Evolutionary conservation across 30 jellyfish, hydroid and myxozoan species (phyloP).

Genomic region (Hydra vulgaris): DNA sequence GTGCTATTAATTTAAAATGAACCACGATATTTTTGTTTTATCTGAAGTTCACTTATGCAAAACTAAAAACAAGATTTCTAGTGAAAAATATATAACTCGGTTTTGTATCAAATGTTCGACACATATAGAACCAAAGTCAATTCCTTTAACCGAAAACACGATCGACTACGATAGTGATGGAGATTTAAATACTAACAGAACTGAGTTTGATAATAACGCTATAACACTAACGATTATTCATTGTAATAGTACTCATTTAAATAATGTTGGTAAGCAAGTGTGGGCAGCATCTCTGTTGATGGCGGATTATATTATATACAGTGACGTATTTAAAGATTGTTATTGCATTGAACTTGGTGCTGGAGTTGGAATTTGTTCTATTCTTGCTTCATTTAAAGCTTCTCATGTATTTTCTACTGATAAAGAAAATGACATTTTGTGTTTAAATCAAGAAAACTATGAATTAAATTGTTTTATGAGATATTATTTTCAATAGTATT

Average conservation of each 20-base stretch:
- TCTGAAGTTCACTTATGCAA: constrained; percentile 17
- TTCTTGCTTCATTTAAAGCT: constrained; percentile 41
- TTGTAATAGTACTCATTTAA: constrained; percentile 40
- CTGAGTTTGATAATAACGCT: background rate
- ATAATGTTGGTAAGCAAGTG: constrained; percentile 66
- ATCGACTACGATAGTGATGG: constrained; percentile 25
- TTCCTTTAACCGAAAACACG: background rate
- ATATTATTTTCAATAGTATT: background rate
- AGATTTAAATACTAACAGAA: constrained; percentile 11
- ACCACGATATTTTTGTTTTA: constrained; percentile 1
- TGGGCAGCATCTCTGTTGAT: constrained; percentile 15
- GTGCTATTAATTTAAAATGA: background rate
- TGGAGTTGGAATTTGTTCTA: constrained; percentile 76
- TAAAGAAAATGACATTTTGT: constrained; percentile 6
- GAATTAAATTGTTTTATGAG: background rate
- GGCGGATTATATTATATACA: constrained; percentile 1
- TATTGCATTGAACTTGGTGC: constrained; percentile 60
- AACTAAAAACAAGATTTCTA: background rate
- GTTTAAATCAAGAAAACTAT: constrained; percentile 10
- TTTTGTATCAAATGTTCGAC: background rate
- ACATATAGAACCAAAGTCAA: background rate
- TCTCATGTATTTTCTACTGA: constrained; percentile 56
- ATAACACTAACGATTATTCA: constrained; percentile 25
- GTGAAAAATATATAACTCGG: background rate
- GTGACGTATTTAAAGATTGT: constrained; percentile 21